phyloP scores from a whole-genome alignment of 1,140 invertebrate genomes.

The Matsumurasca onukii region DNA sequence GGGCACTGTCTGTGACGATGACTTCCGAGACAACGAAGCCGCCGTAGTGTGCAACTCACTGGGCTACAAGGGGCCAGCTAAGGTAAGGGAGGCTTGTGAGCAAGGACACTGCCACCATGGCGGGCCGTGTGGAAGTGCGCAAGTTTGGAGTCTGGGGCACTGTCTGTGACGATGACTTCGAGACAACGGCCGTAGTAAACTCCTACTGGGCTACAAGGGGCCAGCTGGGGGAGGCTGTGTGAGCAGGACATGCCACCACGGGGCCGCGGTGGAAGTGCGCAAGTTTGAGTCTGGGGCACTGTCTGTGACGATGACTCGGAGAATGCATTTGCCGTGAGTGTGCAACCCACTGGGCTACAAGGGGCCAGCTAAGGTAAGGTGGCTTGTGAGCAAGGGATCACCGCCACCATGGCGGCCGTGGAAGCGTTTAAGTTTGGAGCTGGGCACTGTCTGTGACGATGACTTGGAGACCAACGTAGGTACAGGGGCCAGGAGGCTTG shows the following conservation, averaged over 20 bases:
- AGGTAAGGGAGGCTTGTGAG: constrained; percentile 44
- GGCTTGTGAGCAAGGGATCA: constrained; percentile 48
- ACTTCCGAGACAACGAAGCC: constrained; percentile 66
- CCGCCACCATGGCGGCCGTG: constrained; percentile 62
- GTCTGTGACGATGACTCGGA: constrained; percentile 77
- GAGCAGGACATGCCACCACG: constrained; percentile 49
- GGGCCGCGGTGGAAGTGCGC: constrained; percentile 69
- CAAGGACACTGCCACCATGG: constrained; percentile 52
- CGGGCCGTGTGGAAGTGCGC: constrained; percentile 69
- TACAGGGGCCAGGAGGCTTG: constrained; percentile 62
- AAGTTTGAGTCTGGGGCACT: constrained; percentile 72
- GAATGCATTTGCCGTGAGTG: constrained; percentile 62
- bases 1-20: constrained; percentile 80
- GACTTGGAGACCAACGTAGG: constrained; percentile 72
- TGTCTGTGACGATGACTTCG: constrained; percentile 79
- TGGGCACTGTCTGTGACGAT: constrained; percentile 78
- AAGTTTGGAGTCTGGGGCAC: constrained; percentile 74
- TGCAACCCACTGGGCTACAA: constrained; percentile 63
- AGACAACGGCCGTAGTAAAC: too few relatives aligned
- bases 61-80: constrained; percentile 59
- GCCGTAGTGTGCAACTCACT: constrained; percentile 63
- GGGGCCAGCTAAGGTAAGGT: constrained; percentile 52
- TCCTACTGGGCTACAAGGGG: too few relatives aligned
- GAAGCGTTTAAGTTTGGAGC: constrained; percentile 69
- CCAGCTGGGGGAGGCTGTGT: constrained; percentile 61